Percentiles rank a stretch among this genome's conserved stretches.
Conservation (phyloP, 2,888 invertebrate species). For the Acholoe squamosa region DNA sequence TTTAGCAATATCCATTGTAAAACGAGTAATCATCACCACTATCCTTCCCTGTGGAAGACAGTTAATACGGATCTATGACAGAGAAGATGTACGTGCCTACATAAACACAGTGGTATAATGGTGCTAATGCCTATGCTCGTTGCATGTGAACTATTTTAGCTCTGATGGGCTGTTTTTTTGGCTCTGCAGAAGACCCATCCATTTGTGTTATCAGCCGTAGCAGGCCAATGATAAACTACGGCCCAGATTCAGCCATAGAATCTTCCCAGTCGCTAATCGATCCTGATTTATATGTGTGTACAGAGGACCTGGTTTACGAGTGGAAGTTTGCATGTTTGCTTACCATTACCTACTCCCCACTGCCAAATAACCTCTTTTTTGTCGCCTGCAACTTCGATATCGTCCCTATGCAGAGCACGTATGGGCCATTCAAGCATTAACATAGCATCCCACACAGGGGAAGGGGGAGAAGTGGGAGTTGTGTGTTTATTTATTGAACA, state of each 20-base stretch:
- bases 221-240: background rate
- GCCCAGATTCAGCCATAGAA: background rate
- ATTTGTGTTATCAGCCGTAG: background rate
- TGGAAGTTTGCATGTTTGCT: background rate
- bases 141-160: background rate
- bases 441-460: background rate
- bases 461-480: background rate
- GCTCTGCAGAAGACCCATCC: too few relatives aligned
- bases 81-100: too few relatives aligned
- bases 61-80: too few relatives aligned
- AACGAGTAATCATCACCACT: too few relatives aligned
- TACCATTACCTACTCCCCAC: background rate
- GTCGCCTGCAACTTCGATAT: background rate
- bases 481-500: background rate
- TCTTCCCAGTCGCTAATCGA: constrained; percentile 18
- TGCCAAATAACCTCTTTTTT: background rate
- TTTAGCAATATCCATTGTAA: too few relatives aligned
- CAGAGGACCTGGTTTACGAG: background rate
- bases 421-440: background rate
- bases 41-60: too few relatives aligned
- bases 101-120: too few relatives aligned
- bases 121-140: background rate
- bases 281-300: constrained; percentile 26
- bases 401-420: background rate
- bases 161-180: background rate